Percentiles rank a stretch among this genome's conserved stretches.
These are phyloP conservation scores for Ivindomyrus marchei DNA, from an alignment of 2,113 vertebrate genomes.

Conservation along the genomic window DNA sequence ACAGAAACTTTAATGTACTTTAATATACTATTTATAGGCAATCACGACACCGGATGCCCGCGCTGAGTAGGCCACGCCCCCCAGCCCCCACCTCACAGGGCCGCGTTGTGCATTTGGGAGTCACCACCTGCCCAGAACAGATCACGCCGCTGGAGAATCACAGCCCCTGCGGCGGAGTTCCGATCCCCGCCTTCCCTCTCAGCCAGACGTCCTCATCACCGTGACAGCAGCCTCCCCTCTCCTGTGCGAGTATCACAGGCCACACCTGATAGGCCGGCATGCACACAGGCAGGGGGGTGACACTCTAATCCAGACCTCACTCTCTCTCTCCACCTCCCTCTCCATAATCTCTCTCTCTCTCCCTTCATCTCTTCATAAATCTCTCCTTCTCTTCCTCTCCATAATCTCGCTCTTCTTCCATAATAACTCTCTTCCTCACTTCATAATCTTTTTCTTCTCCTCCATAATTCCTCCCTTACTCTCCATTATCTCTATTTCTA, in stretches of 20 bases:
- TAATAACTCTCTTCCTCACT: slow-evolving; percentile 18
- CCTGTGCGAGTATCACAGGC: background rate
- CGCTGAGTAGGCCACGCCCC: background rate
- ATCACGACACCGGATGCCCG: background rate
- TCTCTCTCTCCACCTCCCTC: background rate
- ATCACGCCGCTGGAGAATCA: background rate
- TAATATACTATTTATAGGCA: background rate
- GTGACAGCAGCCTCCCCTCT: background rate
- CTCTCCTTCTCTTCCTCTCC: background rate
- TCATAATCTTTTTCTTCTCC: background rate
- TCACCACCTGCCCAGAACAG: background rate
- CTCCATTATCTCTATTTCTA: background rate
- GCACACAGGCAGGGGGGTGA: background rate
- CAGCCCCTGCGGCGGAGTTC: background rate
- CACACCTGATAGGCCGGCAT: background rate
- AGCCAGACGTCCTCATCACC: background rate
- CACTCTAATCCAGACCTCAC: background rate
- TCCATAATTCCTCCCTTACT: slow-evolving; percentile 4
- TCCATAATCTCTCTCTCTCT: background rate
- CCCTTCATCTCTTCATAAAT: background rate
- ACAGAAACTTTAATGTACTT: background rate
- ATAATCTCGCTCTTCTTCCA: slow-evolving; percentile 14
- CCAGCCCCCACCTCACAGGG: background rate
- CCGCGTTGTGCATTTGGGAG: background rate
- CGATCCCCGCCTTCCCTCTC: background rate